Base-by-base conservation (phyloP, 1,140 invertebrate species). In the Aphaenogaster rudis region DNA sequence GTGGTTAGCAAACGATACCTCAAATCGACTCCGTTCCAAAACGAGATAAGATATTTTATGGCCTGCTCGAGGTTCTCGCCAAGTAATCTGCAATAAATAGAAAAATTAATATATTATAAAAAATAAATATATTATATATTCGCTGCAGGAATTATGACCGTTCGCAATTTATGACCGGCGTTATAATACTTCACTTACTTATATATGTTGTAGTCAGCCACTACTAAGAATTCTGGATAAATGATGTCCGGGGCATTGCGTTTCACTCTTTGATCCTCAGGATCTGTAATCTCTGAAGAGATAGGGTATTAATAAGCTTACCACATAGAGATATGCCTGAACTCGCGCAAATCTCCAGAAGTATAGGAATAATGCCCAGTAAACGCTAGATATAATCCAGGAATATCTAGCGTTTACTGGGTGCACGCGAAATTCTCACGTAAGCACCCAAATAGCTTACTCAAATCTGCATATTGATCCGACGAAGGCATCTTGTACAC, bases 221-320 rank as follows among this genome's bases (percentile, higher is more conserved):
- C 71, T 5, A 92, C 57, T 81, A 94, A 87, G 17, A 94, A 42
- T 88, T 94, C 90, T 17, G 93, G 93, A 88, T 92, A 94, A 69
- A 93, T 88, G 36, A 87, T 67, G 8, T 91, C 63, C 11, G 90
- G 92, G 21, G 87, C n/a, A 52, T 76, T 33, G 28, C 13, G n/a
- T 57, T 79, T 76, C 72, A 52, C 66, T 54, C 9, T 86, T 48
- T 63, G 59, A 36, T 13, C 8, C 48, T 50, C 42, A 57, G 33
- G 59, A 80, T 89, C 63, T 36, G 61, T 69, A 42, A 86, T 67
- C 3, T 86, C 82, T 86, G 2, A 39, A 78, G 79, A 50, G 45
- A 69, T 36, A 74, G 2, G 8, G 17, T 71, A 28, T 76, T 57
- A 45, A 45, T 72, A 11, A 74, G 0, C 15, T 63, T 48, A 48